Percentiles rank a stretch among this genome's conserved stretches.
phyloP scores from a whole-genome alignment of 2,797 vertebrate genomes.

The Myotis myotis region DNA sequence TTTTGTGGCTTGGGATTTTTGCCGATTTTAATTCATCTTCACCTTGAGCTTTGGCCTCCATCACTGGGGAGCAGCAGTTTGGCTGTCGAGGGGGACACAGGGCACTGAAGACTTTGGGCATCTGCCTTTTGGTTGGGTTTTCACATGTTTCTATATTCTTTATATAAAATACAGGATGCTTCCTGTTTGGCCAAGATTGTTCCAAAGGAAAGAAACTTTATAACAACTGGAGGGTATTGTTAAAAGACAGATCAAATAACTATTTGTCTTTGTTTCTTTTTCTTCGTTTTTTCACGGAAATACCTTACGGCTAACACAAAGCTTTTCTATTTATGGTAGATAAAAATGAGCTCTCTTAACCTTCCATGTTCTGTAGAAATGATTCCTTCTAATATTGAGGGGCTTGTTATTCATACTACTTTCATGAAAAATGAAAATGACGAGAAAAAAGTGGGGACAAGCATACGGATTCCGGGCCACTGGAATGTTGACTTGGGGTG shows the following conservation, averaged over 20 bases:
- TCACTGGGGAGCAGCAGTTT: conserved; percentile 54
- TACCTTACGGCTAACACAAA: neutral
- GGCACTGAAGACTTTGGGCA: conserved; percentile 35
- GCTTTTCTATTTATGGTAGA: neutral
- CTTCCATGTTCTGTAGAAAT: neutral
- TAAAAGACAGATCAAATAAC: neutral
- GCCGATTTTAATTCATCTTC: conserved; percentile 44
- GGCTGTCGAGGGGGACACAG: conserved; percentile 23
- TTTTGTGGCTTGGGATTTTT: neutral
- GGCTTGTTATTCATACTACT: neutral
- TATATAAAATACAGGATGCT: conserved; percentile 32
- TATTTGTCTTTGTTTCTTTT: neutral
- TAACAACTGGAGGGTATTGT: neutral
- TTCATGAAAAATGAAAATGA: neutral
- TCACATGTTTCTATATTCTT: conserved; percentile 60
- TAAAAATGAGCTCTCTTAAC: neutral
- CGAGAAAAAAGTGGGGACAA: neutral
- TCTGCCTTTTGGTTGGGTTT: conserved; percentile 41
- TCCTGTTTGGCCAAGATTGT: conserved; percentile 37
- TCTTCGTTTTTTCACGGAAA: neutral
- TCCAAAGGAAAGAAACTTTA: conserved; percentile 41
- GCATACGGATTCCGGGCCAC: neutral
- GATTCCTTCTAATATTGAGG: neutral
- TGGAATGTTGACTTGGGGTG: neutral
- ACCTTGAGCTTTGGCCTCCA: neutral